phyloP scores from a whole-genome alignment of 2,888 invertebrate species.

The Tetropium fuscum region DNA sequence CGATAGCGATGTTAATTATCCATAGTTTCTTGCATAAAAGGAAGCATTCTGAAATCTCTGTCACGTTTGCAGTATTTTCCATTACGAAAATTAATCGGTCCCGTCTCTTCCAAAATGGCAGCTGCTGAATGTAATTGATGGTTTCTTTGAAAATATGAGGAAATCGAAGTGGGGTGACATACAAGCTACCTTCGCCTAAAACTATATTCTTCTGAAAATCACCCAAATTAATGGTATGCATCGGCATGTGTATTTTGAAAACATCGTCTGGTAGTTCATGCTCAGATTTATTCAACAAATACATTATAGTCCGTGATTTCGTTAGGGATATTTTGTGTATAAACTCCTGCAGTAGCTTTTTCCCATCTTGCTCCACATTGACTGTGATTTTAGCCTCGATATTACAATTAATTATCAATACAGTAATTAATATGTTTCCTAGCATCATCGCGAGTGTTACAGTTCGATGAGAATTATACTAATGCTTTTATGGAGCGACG shows the following conservation, averaged over 20 bases:
- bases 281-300: neutral
- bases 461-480: too few relatives aligned
- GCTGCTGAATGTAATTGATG: neutral
- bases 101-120: conserved; percentile 10
- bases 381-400: too few relatives aligned
- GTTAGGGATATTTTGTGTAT: too few relatives aligned
- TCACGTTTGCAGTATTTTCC: neutral
- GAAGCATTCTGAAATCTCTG: neutral
- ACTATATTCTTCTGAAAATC: neutral
- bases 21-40: conserved; percentile 6
- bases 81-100: conserved; percentile 4
- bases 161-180: neutral
- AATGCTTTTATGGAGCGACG: too few relatives aligned
- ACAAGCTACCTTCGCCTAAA: neutral
- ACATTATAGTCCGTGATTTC: neutral
- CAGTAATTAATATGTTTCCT: too few relatives aligned
- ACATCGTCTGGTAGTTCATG: neutral
- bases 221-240: neutral
- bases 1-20: conserved; percentile 5
- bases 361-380: too few relatives aligned
- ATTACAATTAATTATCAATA: too few relatives aligned
- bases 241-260: neutral
- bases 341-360: too few relatives aligned
- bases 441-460: too few relatives aligned
- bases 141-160: neutral